Evolutionary conservation across 2,113 vertebrate species (phyloP).

Genomic region (Cheirogaleus medius): DNA sequence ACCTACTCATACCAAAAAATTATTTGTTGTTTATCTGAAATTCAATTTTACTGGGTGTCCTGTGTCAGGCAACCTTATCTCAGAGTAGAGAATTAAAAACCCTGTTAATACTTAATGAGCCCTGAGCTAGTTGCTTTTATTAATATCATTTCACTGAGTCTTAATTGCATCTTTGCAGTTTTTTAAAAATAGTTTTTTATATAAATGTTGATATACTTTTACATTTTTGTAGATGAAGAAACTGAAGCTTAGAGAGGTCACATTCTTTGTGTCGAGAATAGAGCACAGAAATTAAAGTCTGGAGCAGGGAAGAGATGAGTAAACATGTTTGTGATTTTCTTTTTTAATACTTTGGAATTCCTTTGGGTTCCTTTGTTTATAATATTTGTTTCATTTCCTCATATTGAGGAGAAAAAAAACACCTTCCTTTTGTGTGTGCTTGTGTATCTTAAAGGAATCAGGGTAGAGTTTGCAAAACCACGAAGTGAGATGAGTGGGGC

Average conservation of each 20-base stretch:
- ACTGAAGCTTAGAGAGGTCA: background rate
- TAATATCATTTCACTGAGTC: background rate
- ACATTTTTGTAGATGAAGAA: background rate
- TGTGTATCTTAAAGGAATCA: background rate
- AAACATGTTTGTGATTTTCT: background rate
- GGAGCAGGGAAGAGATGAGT: background rate
- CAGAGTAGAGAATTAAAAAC: background rate
- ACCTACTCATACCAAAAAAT: background rate
- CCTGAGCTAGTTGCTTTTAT: background rate
- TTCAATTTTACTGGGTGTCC: background rate
- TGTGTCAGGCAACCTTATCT: background rate
- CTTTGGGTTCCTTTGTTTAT: background rate
- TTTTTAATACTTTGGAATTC: background rate
- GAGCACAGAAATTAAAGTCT: background rate
- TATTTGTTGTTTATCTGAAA: background rate
- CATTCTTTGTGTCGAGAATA: background rate
- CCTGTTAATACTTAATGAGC: background rate
- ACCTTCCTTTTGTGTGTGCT: background rate
- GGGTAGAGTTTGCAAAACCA: background rate
- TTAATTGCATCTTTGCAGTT: background rate
- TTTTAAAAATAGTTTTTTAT: background rate
- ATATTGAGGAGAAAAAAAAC: background rate
- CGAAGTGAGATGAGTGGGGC: background rate
- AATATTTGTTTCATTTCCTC: background rate
- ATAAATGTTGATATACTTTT: background rate